Percentiles rank a stretch among this genome's conserved stretches.
Evolutionary conservation across 2,888 invertebrate species (phyloP).

Genomic region (Odontomyia ornata): DNA sequence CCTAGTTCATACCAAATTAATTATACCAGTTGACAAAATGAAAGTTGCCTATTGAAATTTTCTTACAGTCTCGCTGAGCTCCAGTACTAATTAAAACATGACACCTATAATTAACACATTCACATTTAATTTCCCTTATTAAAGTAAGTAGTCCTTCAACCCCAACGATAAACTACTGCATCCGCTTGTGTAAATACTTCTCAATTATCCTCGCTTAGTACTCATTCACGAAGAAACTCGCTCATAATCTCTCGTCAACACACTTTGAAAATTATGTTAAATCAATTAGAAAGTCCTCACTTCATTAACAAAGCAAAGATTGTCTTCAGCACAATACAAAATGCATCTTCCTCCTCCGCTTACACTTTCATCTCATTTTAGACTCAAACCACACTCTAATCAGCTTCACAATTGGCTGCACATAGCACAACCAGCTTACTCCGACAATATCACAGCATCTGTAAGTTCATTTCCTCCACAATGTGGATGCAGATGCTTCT

Average conservation of each 20-base stretch:
- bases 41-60: too few species aligned
- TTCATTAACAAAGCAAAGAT: constrained; percentile 35
- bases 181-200: too few species aligned
- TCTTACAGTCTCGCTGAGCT: too few species aligned
- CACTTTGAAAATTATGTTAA: constrained; percentile 23
- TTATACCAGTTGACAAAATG: too few species aligned
- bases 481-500: neutral
- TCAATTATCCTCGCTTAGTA: constrained; percentile 1
- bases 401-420: constrained; percentile 8
- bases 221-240: neutral
- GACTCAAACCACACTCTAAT: neutral
- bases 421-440: neutral
- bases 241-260: constrained; percentile 30
- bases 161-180: too few species aligned
- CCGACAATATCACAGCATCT: neutral
- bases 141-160: too few species aligned
- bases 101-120: too few species aligned
- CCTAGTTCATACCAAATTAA: too few species aligned
- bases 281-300: constrained; percentile 34
- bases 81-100: too few species aligned
- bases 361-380: too few species aligned
- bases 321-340: neutral
- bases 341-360: neutral
- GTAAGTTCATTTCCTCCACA: neutral
- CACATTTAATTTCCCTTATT: too few species aligned